These are phyloP conservation scores for Tipula vernalis DNA, from an alignment of 2,888 invertebrate genomes.

Conservation along the genomic window DNA sequence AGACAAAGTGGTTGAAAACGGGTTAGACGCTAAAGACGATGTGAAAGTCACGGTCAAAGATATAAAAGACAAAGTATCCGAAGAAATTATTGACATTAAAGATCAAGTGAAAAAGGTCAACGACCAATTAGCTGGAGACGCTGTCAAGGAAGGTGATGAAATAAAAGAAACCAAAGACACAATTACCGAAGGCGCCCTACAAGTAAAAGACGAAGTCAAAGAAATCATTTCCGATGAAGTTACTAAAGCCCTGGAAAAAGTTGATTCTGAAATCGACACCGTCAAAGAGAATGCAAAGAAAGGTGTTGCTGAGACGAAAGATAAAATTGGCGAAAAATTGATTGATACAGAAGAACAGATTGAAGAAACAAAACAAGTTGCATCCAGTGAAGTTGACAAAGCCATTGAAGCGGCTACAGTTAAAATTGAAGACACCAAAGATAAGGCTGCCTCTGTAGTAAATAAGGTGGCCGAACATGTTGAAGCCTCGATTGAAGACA, in stretches of 20 bases:
- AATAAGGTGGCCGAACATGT: background rate
- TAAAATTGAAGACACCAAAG: background rate
- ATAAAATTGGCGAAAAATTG: background rate
- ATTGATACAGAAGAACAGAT: background rate
- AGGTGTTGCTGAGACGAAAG: background rate
- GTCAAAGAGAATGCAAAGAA: background rate
- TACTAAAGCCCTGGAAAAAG: background rate
- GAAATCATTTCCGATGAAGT: background rate
- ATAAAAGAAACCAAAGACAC: background rate
- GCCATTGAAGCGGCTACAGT: background rate
- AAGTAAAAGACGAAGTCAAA: background rate
- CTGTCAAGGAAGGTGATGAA: background rate
- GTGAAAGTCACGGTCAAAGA: slow-evolving; percentile 11
- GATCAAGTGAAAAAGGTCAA: background rate
- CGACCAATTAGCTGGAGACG: background rate
- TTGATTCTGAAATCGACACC: slow-evolving; percentile 16
- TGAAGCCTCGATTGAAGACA: slow-evolving; percentile 11
- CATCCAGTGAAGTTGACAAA: background rate
- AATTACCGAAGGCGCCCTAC: background rate
- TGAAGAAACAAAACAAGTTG: background rate
- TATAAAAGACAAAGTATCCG: background rate
- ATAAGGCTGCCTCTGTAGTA: background rate
- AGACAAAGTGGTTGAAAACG: slow-evolving; percentile 13
- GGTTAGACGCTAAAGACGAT: slow-evolving; percentile 14
- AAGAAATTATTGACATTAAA: background rate